phyloP scores from a whole-genome alignment of 2,888 invertebrate genomes.

The Cancer borealis region DNA sequence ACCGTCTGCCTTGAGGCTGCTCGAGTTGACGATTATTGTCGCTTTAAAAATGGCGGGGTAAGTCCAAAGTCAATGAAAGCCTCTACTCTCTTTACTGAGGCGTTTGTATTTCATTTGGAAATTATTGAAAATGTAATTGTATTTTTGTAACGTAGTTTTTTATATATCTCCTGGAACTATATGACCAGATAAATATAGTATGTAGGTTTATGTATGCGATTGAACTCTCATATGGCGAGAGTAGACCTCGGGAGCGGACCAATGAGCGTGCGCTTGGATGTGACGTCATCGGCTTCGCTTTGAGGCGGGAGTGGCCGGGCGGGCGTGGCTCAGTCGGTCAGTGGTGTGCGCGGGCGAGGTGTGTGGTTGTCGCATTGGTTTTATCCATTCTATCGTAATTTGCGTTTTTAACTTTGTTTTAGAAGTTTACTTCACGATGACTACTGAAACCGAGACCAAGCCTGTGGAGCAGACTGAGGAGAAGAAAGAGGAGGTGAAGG shows the following conservation, averaged over 20 bases:
- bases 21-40: constrained; percentile 50
- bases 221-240: constrained; percentile 44
- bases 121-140: not conserved
- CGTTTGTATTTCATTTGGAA: not conserved
- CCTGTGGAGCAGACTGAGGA: constrained; percentile 75
- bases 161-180: not conserved
- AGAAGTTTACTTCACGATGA: constrained; percentile 69
- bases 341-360: constrained; percentile 61
- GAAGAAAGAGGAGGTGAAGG: constrained; percentile 77
- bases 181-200: not conserved
- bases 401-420: constrained; percentile 71
- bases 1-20: constrained; percentile 42
- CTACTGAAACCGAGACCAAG: constrained; percentile 77
- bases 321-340: constrained; percentile 73
- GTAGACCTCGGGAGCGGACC: constrained; percentile 45
- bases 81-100: not conserved
- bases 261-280: constrained; percentile 56
- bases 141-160: not conserved
- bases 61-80: constrained; percentile 38
- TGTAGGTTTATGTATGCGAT: not conserved
- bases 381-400: constrained; percentile 59
- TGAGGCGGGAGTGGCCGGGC: constrained; percentile 55
- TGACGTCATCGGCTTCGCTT: constrained; percentile 75
- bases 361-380: constrained; percentile 62
- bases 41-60: constrained; percentile 72